These are phyloP conservation scores for Epizoanthus fatuus DNA, from an alignment of 92 coral and sea anemone species.

Conservation along the genomic window DNA sequence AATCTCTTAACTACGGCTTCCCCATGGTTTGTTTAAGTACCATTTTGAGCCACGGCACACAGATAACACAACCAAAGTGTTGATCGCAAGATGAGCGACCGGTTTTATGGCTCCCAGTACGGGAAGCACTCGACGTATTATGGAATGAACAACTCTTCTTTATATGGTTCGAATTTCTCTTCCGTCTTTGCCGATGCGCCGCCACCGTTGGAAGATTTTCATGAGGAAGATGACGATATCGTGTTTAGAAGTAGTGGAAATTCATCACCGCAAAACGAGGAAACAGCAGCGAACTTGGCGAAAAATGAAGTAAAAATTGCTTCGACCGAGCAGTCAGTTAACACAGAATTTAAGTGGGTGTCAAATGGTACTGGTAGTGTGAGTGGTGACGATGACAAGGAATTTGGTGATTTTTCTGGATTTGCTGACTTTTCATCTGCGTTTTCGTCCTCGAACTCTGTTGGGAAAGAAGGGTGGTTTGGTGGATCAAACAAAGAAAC, in stretches of 20 bases:
- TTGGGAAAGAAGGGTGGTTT: slow-evolving; percentile 1
- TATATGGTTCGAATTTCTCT: slow-evolving; percentile 96
- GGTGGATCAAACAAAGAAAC: not conserved
- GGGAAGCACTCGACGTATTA: slow-evolving; percentile 78
- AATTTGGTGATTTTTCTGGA: slow-evolving; percentile 74
- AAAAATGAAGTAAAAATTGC: slow-evolving; percentile 24
- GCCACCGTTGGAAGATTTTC: slow-evolving; percentile 95
- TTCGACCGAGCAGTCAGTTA: slow-evolving; percentile 37
- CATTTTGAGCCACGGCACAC: not conserved
- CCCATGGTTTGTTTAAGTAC: slow-evolving; percentile 4
- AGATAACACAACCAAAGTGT: slow-evolving; percentile 10
- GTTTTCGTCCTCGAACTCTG: not conserved
- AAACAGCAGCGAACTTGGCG: slow-evolving; percentile 33
- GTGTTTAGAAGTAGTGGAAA: slow-evolving; percentile 80
- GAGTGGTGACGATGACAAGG: slow-evolving; percentile 21
- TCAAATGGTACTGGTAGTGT: slow-evolving; percentile 26
- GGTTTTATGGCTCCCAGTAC: slow-evolving; percentile 55
- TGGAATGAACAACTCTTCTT: slow-evolving; percentile 86
- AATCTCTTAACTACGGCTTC: slow-evolving; percentile 12
- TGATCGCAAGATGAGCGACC: slow-evolving; percentile 66
- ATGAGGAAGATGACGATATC: slow-evolving; percentile 87
- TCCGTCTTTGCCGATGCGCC: slow-evolving; percentile 97
- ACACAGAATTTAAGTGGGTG: slow-evolving; percentile 20
- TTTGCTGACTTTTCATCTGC: slow-evolving; percentile 63
- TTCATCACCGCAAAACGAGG: slow-evolving; percentile 50